Percentiles rank a stretch among this genome's conserved stretches.
phyloP scores from a whole-genome alignment of 2,888 invertebrate species.

The Oasisia sp. region DNA sequence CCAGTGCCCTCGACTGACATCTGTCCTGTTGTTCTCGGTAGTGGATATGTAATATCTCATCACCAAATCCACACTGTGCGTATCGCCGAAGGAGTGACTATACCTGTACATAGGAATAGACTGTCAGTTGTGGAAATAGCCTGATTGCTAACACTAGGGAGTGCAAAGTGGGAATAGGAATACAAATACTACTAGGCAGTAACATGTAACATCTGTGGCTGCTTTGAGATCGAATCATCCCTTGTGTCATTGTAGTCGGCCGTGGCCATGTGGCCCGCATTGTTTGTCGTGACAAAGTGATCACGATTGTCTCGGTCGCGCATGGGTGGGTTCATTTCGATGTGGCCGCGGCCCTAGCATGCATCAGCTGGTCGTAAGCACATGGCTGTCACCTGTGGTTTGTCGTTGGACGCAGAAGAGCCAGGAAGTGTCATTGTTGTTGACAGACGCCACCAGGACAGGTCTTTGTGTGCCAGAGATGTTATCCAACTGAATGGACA shows the following conservation, averaged over 20 bases:
- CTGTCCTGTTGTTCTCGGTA: neutral
- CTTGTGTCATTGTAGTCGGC: neutral
- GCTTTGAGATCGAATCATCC: neutral
- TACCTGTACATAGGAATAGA: neutral
- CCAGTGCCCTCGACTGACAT: neutral
- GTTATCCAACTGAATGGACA: neutral
- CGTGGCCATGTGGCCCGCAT: neutral
- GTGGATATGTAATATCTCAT: neutral
- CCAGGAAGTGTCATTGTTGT: neutral
- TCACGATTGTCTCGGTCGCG: neutral
- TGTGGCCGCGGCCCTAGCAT: neutral
- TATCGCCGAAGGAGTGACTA: neutral
- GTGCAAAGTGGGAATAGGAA: neutral
- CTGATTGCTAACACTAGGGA: neutral
- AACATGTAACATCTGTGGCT: neutral
- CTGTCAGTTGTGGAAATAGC: neutral
- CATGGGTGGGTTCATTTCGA: neutral
- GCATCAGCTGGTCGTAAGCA: neutral
- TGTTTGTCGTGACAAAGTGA: neutral
- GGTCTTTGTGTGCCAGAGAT: neutral
- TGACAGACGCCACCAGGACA: neutral
- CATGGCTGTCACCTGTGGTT: neutral
- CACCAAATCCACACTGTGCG: neutral
- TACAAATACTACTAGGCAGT: neutral
- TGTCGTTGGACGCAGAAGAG: neutral